These are phyloP conservation scores for Mya arenaria DNA, from an alignment of 1,140 invertebrate genomes.

Conservation along the genomic window DNA sequence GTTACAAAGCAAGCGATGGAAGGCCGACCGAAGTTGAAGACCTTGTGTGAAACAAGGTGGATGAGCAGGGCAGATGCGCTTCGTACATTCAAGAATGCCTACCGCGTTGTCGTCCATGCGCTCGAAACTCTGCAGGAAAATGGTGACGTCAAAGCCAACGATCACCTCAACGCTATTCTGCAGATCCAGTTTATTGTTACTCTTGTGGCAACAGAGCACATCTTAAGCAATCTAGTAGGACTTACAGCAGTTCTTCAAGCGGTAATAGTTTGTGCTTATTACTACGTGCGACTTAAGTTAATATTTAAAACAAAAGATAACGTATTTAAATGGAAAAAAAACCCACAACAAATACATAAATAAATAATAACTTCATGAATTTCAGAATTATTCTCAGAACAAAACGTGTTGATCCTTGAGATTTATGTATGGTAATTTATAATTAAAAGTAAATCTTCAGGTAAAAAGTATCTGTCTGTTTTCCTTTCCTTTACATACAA, in stretches of 20 bases:
- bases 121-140: constrained; percentile 27
- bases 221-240: background rate
- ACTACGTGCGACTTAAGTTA: too few relatives aligned
- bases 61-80: constrained; percentile 18
- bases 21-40: background rate
- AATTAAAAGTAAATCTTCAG: too few relatives aligned
- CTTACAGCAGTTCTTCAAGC: constrained; percentile 11
- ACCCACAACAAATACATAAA: too few relatives aligned
- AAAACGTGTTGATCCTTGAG: too few relatives aligned
- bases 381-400: too few relatives aligned
- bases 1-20: constrained; percentile 8
- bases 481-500: too few relatives aligned
- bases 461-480: too few relatives aligned
- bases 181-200: constrained; percentile 6
- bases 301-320: too few relatives aligned
- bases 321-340: too few relatives aligned
- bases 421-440: too few relatives aligned
- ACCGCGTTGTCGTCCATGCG: constrained; percentile 2
- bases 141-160: background rate
- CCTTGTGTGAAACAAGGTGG: constrained; percentile 33
- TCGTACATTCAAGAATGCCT: constrained; percentile 21
- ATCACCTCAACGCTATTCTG: constrained; percentile 10
- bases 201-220: background rate
- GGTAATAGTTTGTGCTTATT: too few relatives aligned
- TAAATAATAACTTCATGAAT: too few relatives aligned